A percentile compares a stretch with the other conserved stretches of the same genome.
Conservation (phyloP, 1,140 invertebrate genomes). For the Drosophila varians region DNA sequence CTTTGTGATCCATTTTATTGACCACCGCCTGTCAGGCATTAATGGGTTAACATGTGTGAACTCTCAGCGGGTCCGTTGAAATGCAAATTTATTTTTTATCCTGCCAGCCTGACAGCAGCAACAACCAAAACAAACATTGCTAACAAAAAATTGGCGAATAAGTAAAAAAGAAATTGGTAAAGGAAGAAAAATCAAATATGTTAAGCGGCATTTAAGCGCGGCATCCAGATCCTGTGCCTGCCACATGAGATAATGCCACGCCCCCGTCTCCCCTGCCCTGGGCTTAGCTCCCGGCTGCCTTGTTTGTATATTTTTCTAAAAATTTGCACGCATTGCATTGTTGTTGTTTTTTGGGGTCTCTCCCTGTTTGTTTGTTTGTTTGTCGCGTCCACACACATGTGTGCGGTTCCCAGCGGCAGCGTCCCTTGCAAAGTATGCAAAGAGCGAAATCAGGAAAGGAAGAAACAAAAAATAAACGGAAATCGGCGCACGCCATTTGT, state of each 20-base stretch:
- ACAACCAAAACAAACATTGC: slow-evolving; percentile 60
- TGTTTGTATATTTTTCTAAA: slow-evolving; percentile 80
- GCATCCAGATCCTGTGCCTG: slow-evolving; percentile 51
- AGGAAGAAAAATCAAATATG: slow-evolving; percentile 64
- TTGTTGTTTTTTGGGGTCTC: slow-evolving; percentile 35
- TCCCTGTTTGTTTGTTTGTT: slow-evolving; percentile 56
- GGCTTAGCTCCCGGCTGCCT: no score
- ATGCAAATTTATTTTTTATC: slow-evolving; percentile 57
- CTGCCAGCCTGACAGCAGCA: slow-evolving; percentile 41
- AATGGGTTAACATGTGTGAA: slow-evolving; percentile 59
- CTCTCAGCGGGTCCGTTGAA: slow-evolving; percentile 35
- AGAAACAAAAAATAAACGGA: slow-evolving; percentile 1
- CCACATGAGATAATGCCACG: slow-evolving; percentile 66
- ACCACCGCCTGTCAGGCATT: background rate
- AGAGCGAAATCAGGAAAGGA: slow-evolving; percentile 43
- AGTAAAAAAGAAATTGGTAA: slow-evolving; percentile 10
- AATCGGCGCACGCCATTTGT: slow-evolving; percentile 52
- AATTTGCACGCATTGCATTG: slow-evolving; percentile 79
- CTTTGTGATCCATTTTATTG: slow-evolving; percentile 1
- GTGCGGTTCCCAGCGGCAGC: slow-evolving; percentile 67
- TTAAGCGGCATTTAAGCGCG: slow-evolving; percentile 75
- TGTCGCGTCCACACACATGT: slow-evolving; percentile 67
- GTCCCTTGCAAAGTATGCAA: slow-evolving; percentile 70
- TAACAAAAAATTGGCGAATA: slow-evolving; percentile 25
- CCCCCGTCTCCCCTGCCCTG: no score